Conservation (phyloP, 2,797 vertebrate species). For the Neomorphus geoffroyi region DNA sequence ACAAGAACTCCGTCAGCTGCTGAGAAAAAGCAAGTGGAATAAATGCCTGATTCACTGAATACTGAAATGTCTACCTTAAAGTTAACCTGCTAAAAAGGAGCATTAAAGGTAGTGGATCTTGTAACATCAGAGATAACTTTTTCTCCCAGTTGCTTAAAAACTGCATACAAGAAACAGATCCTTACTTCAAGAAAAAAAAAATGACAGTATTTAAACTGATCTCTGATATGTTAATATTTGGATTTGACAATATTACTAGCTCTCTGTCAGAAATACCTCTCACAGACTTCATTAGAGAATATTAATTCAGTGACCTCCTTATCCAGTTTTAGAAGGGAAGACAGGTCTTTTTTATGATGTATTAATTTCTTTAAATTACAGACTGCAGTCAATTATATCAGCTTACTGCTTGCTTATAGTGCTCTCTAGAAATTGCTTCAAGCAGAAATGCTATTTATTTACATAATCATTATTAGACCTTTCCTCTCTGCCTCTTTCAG, state of each 20-base stretch:
- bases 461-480: background rate
- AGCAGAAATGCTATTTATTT: background rate
- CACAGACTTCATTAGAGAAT: background rate
- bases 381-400: background rate
- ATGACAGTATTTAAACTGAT: background rate
- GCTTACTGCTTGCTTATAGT: background rate
- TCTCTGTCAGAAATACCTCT: background rate
- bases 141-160: background rate
- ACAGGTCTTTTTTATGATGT: background rate
- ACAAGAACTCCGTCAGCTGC: background rate
- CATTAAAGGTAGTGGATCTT: background rate
- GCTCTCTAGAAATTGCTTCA: background rate
- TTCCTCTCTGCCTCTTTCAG: background rate
- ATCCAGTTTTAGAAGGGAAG: background rate
- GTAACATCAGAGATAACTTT: background rate
- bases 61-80: background rate
- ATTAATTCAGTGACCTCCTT: background rate
- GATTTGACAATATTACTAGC: background rate
- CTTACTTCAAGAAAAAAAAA: background rate
- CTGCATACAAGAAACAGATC: background rate
- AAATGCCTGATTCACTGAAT: background rate
- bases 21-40: background rate
- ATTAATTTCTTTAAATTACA: background rate
- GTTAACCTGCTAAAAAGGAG: background rate
- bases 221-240: background rate